A percentile compares a stretch with the other conserved stretches of the same genome.
These are phyloP conservation scores for Apodemia mormo DNA, from an alignment of 2,888 invertebrate genomes.

Conservation along the genomic window DNA sequence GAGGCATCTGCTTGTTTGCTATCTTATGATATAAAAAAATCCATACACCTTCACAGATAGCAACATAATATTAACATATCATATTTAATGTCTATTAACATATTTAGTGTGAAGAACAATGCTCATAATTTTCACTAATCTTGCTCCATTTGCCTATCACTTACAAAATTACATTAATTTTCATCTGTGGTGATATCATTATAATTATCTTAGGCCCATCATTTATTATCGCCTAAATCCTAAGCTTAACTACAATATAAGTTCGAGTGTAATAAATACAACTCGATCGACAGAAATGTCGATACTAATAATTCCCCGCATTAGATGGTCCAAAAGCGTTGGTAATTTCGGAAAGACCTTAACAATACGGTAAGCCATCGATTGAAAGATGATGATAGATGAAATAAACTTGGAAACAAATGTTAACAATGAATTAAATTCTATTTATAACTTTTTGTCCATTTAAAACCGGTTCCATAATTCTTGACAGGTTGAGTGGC, in stretches of 20 bases:
- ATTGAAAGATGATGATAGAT: background rate
- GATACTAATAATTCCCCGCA: background rate
- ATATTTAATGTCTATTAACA: too few species aligned
- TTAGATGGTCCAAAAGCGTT: background rate
- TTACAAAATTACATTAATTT: too few species aligned
- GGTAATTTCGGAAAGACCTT: background rate
- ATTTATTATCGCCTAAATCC: conserved; percentile 1
- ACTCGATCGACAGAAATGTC: conserved; percentile 2
- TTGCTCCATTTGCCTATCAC: too few species aligned
- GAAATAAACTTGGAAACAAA: background rate
- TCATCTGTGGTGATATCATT: background rate
- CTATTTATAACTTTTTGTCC: conserved; percentile 3
- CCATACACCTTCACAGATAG: too few species aligned
- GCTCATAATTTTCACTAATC: too few species aligned
- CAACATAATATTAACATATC: too few species aligned
- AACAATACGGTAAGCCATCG: background rate
- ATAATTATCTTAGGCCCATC: background rate
- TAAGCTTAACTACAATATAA: background rate
- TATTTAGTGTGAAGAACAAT: too few species aligned
- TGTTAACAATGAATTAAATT: conserved; percentile 3
- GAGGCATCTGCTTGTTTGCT: too few species aligned
- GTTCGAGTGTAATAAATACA: background rate
- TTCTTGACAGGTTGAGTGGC: conserved; percentile 4
- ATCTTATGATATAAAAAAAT: too few species aligned
- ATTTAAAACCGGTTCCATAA: conserved; percentile 7